phyloP scores from a whole-genome alignment of 2,888 invertebrate genomes.

The Prostheceraeus crozeri region DNA sequence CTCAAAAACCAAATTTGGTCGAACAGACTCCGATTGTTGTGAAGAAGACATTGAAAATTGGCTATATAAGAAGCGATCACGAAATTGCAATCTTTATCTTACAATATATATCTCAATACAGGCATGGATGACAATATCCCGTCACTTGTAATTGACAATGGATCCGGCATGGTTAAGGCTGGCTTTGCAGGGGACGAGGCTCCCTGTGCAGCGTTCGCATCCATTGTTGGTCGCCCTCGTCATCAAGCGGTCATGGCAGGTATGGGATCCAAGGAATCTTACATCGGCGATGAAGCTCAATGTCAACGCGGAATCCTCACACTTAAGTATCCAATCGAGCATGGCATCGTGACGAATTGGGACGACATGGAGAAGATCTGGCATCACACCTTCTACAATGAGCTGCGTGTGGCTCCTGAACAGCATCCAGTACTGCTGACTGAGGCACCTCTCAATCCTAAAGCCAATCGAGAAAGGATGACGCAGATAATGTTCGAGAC shows the following conservation, averaged over 20 bases:
- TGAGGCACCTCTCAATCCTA: constrained; percentile 82
- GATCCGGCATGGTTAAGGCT: too few species aligned
- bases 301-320: constrained; percentile 65
- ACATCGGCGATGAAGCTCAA: constrained; percentile 92
- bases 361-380: constrained; percentile 60
- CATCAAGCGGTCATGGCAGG: constrained; percentile 90
- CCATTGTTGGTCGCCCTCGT: too few species aligned
- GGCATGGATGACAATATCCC: too few species aligned
- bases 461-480: constrained; percentile 90
- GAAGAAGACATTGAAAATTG: too few species aligned
- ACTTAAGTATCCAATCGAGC: constrained; percentile 61
- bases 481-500: constrained; percentile 63
- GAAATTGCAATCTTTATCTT: too few species aligned
- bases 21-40: too few species aligned
- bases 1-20: too few species aligned
- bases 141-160: too few species aligned
- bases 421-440: constrained; percentile 76
- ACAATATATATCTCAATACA: too few species aligned
- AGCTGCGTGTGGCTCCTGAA: constrained; percentile 61
- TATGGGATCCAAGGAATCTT: constrained; percentile 93
- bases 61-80: too few species aligned
- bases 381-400: constrained; percentile 58
- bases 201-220: too few species aligned
- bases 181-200: too few species aligned
- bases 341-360: constrained; percentile 61